phyloP scores from a whole-genome alignment of 2,797 vertebrate genomes.

The Myotis pilosus region DNA sequence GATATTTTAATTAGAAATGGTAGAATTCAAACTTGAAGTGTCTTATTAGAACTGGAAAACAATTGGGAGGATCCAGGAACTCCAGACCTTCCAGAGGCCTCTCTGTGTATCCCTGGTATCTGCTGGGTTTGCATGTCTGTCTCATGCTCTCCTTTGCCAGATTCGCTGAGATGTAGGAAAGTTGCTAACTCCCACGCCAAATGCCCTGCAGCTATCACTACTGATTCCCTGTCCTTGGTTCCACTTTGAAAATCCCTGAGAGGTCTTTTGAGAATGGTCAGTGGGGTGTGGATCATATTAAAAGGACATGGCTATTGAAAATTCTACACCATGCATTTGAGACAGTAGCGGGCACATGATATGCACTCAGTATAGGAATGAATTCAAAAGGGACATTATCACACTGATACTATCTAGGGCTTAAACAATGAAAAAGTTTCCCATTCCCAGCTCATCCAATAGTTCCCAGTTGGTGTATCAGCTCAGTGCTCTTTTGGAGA shows the following conservation, averaged over 20 bases:
- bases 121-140: not conserved
- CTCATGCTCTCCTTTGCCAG: not conserved
- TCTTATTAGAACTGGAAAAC: not conserved
- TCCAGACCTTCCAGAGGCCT: not conserved
- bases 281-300: not conserved
- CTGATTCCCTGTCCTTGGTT: not conserved
- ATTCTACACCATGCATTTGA: not conserved
- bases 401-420: not conserved
- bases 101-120: not conserved
- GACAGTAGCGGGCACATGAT: not conserved
- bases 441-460: not conserved
- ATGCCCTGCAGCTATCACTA: not conserved
- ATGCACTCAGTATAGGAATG: not conserved
- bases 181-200: not conserved
- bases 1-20: not conserved
- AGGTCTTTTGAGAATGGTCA: not conserved
- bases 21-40: not conserved
- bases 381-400: not conserved
- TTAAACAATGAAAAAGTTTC: not conserved
- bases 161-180: accelerated
- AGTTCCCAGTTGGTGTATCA: not conserved
- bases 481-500: not conserved
- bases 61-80: not conserved
- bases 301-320: not conserved
- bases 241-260: not conserved